Base-by-base conservation (phyloP, 2,888 invertebrate genomes). In the Philopedon plagiatum region DNA sequence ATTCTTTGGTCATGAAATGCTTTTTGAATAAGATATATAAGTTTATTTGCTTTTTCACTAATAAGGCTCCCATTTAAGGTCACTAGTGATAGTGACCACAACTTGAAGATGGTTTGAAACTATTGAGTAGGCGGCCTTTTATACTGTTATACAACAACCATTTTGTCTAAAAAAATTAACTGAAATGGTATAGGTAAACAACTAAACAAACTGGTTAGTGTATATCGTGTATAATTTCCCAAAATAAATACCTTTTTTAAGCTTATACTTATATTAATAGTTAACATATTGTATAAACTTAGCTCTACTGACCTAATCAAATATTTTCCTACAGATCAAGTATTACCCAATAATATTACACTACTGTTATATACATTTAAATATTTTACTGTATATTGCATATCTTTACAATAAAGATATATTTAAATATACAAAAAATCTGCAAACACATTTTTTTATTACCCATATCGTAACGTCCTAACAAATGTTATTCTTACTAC, bases 351-450 rank as follows among this genome's bases (percentile, higher is more conserved):
- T n/a, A 44, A 5, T 9, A 57, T 57, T 32, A 18, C 5, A 57
- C 5, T 57, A 57, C 15, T 57, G 15, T 32, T 56, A 34, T 57
- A 57, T 2, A 29, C 13, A 2, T 15, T n/a, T 19, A 21, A 5
- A 54, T 18, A 7, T 29, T 7, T 37, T 49, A 63, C 23, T 66
- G 57, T 66, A 44, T 70, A 63, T 63, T 63, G 32, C 7, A 32
- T 68, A 23, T 70, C 63, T 63, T 70, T 70, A 63, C 23, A 70
- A 70, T 70, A 70, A 70, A 70, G 63, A 63, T 70, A 56, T 62
- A 46, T 58, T 63, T 18, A 7, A 70, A 57, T 66, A 66, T 66
- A 56, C 64, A 23, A 41, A 15, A 41, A 11, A 23, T n/a, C n/a
- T 26, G 32, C 23, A 60, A 29, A 32, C n/a, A 26, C n/a, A 32